Evolutionary conservation across 2,113 vertebrate genomes (phyloP).

Genomic region (Hystrix cristata): DNA sequence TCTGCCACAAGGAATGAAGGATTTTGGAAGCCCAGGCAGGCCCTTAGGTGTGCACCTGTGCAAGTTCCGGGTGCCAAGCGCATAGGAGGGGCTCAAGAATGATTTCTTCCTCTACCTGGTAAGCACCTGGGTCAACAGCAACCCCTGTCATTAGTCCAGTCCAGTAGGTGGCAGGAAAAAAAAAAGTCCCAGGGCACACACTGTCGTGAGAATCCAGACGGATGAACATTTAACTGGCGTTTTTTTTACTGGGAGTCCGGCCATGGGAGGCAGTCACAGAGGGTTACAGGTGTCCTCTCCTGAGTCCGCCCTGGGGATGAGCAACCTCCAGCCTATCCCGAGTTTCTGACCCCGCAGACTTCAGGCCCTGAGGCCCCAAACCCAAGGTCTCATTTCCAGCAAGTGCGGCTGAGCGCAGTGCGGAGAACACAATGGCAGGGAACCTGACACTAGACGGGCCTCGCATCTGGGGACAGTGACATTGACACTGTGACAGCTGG

Average conservation of each 20-base stretch:
- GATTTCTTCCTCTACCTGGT: not conserved
- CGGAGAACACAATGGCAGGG: not conserved
- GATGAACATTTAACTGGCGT: not conserved
- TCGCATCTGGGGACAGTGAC: not conserved
- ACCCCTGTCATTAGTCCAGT: not conserved
- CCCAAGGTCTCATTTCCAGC: not conserved
- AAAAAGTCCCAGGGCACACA: not conserved
- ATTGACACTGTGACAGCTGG: not conserved
- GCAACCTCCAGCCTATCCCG: not conserved
- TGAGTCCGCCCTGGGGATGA: not conserved
- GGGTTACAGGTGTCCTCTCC: not conserved
- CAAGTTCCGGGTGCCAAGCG: not conserved
- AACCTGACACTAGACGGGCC: constrained; percentile 5
- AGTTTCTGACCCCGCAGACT: constrained; percentile 30
- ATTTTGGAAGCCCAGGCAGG: not conserved
- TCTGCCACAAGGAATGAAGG: not conserved
- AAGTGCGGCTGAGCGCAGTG: not conserved
- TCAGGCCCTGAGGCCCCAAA: not conserved
- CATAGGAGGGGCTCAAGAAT: not conserved
- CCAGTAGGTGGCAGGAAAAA: not conserved
- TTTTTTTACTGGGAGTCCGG: not conserved
- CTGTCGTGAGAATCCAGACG: not conserved
- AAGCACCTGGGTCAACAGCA: not conserved
- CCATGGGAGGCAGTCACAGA: not conserved
- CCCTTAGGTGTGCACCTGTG: not conserved